Evolutionary conservation across 2,113 vertebrate genomes (phyloP), one percentile per base, ranked within the genome.

Genomic region (Redunca redunca): DNA sequence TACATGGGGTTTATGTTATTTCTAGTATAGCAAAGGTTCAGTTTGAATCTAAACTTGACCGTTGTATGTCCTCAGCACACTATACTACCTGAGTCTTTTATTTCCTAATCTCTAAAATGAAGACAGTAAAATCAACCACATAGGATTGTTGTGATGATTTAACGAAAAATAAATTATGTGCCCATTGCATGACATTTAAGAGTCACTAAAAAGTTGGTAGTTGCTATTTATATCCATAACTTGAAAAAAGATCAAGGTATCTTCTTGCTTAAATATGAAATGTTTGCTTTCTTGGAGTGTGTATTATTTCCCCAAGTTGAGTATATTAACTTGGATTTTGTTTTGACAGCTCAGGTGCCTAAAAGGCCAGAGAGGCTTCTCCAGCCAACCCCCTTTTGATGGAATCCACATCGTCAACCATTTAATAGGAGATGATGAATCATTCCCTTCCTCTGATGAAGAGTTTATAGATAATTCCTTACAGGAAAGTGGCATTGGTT

Each of bases 371-470:
- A 99, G 98, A 98, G 98, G 91, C 92, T 98, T 99, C 98, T 98
- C 98, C 98, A 98, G 96, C 98, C 99, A 99, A 97, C 98, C 99
- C 98, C 98, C 98, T 98, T 99, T 99, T 99, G 99, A 99, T 97
- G 99, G 99, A 97, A 99, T 99, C 99, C 99, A 99, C 98, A 99
- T 99, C 60, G 99, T 99, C 98, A 99, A 99, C 98, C 99, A 99
- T 99, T 99, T 99, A 88, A 98, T 98, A 93, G 99, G 98, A 95
- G 99, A 99, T 80, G 99, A 99, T 3, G 99, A 99, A 95, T 99
- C 99, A 88, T 99, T 99, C 98, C 99, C 99, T 98, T 99, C 99
- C 89, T 99, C 99, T 9, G 99, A 99, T 89, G 99, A 99, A 98
- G 99, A 99, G 84, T 99, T 98, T 88, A 98, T 98, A 97, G 96